These are phyloP conservation scores for Chloroceryle amazona DNA, from an alignment of 2,797 vertebrate genomes.

Conservation along the genomic window DNA sequence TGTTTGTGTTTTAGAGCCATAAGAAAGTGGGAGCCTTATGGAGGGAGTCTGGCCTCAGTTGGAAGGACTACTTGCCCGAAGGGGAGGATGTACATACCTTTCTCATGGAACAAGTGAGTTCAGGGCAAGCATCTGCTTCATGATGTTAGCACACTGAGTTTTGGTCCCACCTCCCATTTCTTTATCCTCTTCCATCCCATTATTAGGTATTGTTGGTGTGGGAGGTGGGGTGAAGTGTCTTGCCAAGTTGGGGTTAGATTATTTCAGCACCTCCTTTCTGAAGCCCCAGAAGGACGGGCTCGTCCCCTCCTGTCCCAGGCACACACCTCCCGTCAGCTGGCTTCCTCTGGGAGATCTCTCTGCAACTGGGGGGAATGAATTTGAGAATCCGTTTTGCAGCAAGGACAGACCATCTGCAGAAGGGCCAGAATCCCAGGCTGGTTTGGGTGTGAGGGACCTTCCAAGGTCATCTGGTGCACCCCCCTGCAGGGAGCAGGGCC, in stretches of 20 bases:
- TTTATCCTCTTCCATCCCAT: neutral
- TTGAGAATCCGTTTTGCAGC: neutral
- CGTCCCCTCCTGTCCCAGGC: neutral
- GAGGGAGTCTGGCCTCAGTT: constrained; percentile 92
- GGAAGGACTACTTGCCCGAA: constrained; percentile 91
- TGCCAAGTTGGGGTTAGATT: neutral
- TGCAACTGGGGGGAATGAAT: neutral
- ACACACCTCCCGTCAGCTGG: neutral
- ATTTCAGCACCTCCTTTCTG: neutral
- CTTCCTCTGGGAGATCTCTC: neutral
- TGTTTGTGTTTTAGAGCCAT: constrained; percentile 91
- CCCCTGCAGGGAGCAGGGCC: neutral
- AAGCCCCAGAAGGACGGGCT: fast-evolving
- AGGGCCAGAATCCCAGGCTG: neutral
- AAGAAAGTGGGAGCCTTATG: constrained; percentile 94
- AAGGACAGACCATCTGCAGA: neutral
- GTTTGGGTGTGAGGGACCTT: neutral
- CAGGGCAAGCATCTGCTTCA: neutral
- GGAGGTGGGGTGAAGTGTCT: neutral
- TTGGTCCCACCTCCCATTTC: fast-evolving
- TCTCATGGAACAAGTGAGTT: constrained; percentile 90
- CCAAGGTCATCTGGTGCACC: neutral
- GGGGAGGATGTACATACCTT: constrained; percentile 92
- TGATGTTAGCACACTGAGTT: neutral
- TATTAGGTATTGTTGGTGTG: neutral